Percentiles rank a stretch among this genome's conserved stretches.
Conservation (phyloP, 2,797 vertebrate genomes). For the Megalops cyprinoides region DNA sequence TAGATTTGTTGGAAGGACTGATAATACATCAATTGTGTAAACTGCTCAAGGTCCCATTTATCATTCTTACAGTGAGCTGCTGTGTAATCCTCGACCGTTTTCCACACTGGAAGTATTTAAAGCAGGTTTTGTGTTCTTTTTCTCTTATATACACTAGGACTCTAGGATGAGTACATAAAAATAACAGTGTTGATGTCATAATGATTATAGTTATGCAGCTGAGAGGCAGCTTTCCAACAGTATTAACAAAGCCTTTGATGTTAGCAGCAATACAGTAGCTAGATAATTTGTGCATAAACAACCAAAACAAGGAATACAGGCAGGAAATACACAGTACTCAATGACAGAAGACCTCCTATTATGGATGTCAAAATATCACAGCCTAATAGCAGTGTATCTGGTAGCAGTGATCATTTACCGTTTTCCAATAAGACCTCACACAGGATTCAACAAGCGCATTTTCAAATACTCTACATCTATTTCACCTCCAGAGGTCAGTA, state of each 20-base stretch:
- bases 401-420: background rate
- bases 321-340: no score
- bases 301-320: background rate
- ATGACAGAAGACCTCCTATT: no score
- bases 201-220: background rate
- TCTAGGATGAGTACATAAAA: background rate
- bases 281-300: background rate
- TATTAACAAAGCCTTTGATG: background rate
- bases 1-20: conserved; percentile 74
- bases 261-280: background rate
- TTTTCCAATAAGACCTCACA: background rate
- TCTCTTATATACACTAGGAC: background rate
- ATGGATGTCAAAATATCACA: no score
- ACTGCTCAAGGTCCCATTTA: conserved; percentile 71
- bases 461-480: background rate
- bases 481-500: conserved; percentile 26
- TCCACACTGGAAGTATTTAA: conserved; percentile 29
- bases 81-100: conserved; percentile 23
- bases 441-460: background rate
- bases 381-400: no score
- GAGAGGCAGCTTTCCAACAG: background rate
- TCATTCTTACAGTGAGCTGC: conserved; percentile 65
- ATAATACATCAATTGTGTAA: conserved; percentile 76
- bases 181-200: background rate
- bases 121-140: conserved; percentile 8